Conservation (phyloP, 2,888 invertebrate genomes). For the Hipparchia semele region DNA sequence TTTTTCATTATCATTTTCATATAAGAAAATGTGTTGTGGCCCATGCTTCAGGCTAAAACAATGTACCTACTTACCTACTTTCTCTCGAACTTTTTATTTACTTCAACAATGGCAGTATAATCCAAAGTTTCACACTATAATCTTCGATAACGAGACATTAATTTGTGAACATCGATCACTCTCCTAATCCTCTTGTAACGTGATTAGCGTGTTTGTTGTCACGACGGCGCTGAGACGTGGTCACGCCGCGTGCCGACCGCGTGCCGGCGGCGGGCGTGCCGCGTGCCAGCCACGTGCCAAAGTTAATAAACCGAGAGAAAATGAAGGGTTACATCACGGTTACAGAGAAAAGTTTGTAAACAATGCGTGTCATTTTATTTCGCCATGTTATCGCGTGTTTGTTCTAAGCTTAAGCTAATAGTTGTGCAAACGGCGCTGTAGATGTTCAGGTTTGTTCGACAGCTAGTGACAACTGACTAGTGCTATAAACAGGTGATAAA, state of each 20-base stretch:
- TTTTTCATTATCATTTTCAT: too few relatives aligned
- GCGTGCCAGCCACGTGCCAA: conserved; percentile 37
- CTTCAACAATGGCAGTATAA: not conserved
- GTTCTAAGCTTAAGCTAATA: conserved; percentile 27
- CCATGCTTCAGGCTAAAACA: too few relatives aligned
- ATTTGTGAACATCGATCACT: conserved; percentile 53
- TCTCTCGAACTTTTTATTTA: too few relatives aligned
- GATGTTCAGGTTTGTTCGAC: conserved; percentile 12
- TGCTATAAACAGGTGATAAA: conserved; percentile 7
- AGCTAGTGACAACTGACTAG: not conserved
- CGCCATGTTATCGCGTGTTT: conserved; percentile 31
- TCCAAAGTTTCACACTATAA: conserved; percentile 10
- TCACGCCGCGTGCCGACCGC: conserved; percentile 41
- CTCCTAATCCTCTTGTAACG: conserved; percentile 48
- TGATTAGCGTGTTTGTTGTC: conserved; percentile 49
- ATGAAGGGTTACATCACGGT: conserved; percentile 38
- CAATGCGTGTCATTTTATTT: conserved; percentile 29
- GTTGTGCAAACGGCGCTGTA: conserved; percentile 23
- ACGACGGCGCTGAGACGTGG: conserved; percentile 32
- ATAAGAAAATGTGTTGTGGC: too few relatives aligned
- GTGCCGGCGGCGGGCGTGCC: conserved; percentile 40
- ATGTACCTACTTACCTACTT: too few relatives aligned
- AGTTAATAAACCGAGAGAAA: conserved; percentile 43
- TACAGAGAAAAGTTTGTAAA: conserved; percentile 39
- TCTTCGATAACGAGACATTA: conserved; percentile 48